Conservation (phyloP, 2,888 invertebrate genomes). For the Dasysyrphus tricinctus region DNA sequence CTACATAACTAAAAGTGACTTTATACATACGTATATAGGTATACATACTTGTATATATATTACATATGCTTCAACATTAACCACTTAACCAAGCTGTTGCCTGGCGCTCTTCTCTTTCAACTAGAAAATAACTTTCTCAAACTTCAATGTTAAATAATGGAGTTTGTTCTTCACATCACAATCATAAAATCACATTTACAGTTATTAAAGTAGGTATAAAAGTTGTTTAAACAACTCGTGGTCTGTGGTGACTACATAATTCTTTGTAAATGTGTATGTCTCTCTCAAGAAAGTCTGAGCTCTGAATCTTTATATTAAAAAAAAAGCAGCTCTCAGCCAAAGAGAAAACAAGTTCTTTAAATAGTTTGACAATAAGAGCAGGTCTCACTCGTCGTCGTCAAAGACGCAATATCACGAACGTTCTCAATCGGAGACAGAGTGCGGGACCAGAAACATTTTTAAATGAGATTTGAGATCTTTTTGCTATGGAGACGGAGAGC, state of each 20-base stretch:
- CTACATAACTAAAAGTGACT: too few relatives aligned
- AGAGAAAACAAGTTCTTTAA: constrained; percentile 3
- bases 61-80: too few relatives aligned
- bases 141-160: background rate
- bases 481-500: background rate
- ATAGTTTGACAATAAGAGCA: background rate
- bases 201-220: background rate
- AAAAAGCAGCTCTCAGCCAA: background rate
- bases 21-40: too few relatives aligned
- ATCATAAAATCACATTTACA: background rate
- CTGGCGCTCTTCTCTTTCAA: background rate
- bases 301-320: background rate
- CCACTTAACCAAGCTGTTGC: background rate
- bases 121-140: background rate
- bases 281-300: background rate
- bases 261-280: background rate
- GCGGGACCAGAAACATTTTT: background rate
- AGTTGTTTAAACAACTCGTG: background rate
- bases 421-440: constrained; percentile 6
- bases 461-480: background rate
- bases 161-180: background rate
- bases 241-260: too few relatives aligned
- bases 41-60: too few relatives aligned
- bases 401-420: background rate
- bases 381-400: background rate